Evolutionary conservation across 1,140 invertebrate genomes (phyloP), one percentile per base, ranked within the genome.

Genomic region (Bilobella aurantiaca): DNA sequence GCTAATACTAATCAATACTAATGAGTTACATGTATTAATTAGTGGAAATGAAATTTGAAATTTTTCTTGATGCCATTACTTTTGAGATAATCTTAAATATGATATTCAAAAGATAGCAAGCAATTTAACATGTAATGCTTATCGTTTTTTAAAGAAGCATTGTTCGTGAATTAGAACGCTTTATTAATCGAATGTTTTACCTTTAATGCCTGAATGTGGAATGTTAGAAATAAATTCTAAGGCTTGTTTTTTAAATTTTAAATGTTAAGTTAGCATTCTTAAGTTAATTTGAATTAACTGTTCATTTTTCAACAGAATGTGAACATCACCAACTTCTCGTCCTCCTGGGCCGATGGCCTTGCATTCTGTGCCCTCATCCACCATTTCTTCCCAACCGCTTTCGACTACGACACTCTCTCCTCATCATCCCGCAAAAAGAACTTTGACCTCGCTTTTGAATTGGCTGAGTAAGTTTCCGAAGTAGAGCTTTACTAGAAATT

Each of bases 321-420:
- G 76, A 88, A 93, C 81, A 84, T 97, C 82, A 89, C 90, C 75
- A 97, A 97, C 82, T 98, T 96, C 82, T 96, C 92, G 72, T 91
- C 88, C 75, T 92, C 90, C 80, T 97, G 93, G 93, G 89, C 86
- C 79, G 89, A 96, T 81, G 94, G 94, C 75, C 82, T 97, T 79
- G 94, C 92, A 72, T 97, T 97, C 82, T 96, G 93, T 79, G 94
- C 94, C 73, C 84, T 97, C 67, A 85, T 96, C 74, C 94, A 98
- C 82, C 91, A 95, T 80, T 96, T 95, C 80, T 87, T 87, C 79
- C 93, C 93, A 61, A 88, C 97, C 77, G 87, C 93, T 71, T 98
- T 98, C 80, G 93, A 98, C 80, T 98, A 91, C 81, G 79, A 84
- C 73, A 81, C 83, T 77, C 84, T 98, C 72, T 84, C 87, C 75